These are phyloP conservation scores for Psophia crepitans DNA, from an alignment of 2,113 vertebrate genomes.

Conservation along the genomic window DNA sequence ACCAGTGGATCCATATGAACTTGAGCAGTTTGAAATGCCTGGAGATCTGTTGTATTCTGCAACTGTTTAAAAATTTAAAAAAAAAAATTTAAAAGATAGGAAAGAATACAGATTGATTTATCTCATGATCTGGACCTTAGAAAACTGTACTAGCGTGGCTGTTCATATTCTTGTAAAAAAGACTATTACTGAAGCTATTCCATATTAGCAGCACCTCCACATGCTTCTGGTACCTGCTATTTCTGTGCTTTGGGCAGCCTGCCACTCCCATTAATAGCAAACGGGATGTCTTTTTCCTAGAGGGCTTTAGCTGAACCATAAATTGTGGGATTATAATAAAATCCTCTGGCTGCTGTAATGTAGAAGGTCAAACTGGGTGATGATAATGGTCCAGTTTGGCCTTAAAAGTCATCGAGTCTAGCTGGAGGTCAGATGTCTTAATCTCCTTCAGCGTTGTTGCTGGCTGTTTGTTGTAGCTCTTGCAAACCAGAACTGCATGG, in stretches of 20 bases:
- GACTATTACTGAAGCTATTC: not conserved
- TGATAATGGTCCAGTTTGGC: not conserved
- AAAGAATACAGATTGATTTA: not conserved
- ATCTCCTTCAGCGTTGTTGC: not conserved
- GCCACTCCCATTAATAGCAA: not conserved
- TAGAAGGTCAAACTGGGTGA: not conserved
- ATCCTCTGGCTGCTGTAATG: not conserved
- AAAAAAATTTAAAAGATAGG: not conserved
- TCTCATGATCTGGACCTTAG: not conserved
- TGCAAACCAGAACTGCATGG: not conserved
- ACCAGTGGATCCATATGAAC: not conserved
- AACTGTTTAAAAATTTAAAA: not conserved
- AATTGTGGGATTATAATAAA: conserved; percentile 18
- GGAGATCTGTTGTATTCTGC: not conserved
- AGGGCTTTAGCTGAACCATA: not conserved
- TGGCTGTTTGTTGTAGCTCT: not conserved
- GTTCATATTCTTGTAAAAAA: not conserved
- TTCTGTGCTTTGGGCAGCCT: not conserved
- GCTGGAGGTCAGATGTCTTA: not conserved
- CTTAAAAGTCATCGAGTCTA: not conserved
- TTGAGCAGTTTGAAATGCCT: not conserved
- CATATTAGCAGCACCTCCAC: not conserved
- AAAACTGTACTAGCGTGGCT: not conserved
- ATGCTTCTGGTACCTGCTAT: not conserved
- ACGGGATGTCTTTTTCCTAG: not conserved